Evolutionary conservation across 2,113 vertebrate genomes (phyloP).

Genomic region (Mola mola): DNA sequence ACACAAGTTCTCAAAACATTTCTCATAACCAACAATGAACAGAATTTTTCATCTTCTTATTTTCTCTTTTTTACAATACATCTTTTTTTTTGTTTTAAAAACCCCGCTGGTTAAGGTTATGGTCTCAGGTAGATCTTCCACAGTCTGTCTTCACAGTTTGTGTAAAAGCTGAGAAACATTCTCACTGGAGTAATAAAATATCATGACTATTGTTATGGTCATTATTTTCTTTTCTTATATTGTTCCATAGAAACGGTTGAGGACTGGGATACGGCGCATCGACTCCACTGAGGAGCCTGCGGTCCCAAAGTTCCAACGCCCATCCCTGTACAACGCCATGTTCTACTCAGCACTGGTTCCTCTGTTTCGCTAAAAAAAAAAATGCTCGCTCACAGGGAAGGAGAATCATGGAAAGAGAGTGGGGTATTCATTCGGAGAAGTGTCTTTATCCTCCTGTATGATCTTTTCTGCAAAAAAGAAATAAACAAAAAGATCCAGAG

Average conservation of each 20-base stretch:
- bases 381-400: constrained; percentile 56
- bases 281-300: constrained; percentile 54
- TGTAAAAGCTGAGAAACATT: constrained; percentile 92
- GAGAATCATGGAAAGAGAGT: constrained; percentile 58
- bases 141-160: constrained; percentile 91
- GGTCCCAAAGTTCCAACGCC: constrained; percentile 64
- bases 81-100: constrained; percentile 82
- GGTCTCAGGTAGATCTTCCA: constrained; percentile 90
- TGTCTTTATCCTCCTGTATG: constrained; percentile 57
- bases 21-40: constrained; percentile 90
- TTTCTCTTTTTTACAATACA: constrained; percentile 85
- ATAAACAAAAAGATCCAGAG: constrained; percentile 45
- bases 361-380: constrained; percentile 54
- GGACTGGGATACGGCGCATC: constrained; percentile 67
- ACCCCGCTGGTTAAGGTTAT: constrained; percentile 89
- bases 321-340: constrained; percentile 66
- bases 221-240: constrained; percentile 85
- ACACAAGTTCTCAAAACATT: constrained; percentile 87
- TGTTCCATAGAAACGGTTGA: constrained; percentile 88
- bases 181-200: constrained; percentile 97
- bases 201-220: constrained; percentile 83
- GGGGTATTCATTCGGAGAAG: constrained; percentile 54
- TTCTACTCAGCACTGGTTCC: constrained; percentile 66
- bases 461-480: constrained; percentile 36
- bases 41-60: constrained; percentile 83